Conservation (phyloP, 2,888 invertebrate genomes). For the Willowsia nigromaculata region DNA sequence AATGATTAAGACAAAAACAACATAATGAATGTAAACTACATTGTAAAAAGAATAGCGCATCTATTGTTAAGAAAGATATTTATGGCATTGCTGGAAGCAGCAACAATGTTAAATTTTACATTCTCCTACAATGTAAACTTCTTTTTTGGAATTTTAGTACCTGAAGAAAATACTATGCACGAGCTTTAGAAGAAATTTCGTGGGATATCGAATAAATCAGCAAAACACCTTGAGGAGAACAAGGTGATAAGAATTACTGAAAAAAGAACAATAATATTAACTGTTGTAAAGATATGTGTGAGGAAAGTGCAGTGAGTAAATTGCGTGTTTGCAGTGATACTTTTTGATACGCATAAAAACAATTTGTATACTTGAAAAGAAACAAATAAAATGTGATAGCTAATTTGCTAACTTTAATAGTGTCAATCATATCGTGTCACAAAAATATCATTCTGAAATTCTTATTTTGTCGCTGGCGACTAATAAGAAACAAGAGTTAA, state of each 20-base stretch:
- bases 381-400: too few relatives aligned
- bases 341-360: too few relatives aligned
- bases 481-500: not conserved
- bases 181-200: not conserved
- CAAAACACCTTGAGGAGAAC: conserved; percentile 26
- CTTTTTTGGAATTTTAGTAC: conserved; percentile 31
- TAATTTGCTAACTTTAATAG: too few relatives aligned
- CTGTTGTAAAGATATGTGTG: too few relatives aligned
- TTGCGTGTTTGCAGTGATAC: too few relatives aligned
- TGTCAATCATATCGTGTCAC: too few relatives aligned
- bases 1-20: not conserved
- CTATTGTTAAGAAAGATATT: not conserved
- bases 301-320: too few relatives aligned
- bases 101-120: not conserved
- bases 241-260: not conserved
- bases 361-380: too few relatives aligned
- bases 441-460: not conserved
- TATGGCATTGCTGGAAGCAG: not conserved
- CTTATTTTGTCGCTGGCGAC: not conserved
- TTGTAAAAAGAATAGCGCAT: not conserved
- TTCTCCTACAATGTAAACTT: conserved; percentile 17
- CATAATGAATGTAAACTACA: too few relatives aligned
- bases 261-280: not conserved
- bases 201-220: conserved; percentile 23
- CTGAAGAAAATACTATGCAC: not conserved